These are phyloP conservation scores for Hemicordylus capensis DNA, from an alignment of 2,113 vertebrate genomes.

Conservation along the genomic window DNA sequence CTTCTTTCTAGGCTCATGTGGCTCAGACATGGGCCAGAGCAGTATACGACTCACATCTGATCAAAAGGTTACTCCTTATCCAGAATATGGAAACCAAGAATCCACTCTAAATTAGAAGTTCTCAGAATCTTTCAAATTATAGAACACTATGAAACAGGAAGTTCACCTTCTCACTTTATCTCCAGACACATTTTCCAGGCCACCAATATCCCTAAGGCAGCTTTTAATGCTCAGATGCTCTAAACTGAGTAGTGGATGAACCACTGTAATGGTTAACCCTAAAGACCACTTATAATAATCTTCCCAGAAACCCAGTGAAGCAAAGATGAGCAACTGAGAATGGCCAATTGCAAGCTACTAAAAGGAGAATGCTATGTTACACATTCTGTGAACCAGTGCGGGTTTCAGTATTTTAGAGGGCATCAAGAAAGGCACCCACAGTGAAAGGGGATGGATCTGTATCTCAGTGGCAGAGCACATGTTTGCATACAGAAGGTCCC, in stretches of 20 bases:
- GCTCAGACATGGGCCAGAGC: not conserved
- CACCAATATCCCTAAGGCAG: not conserved
- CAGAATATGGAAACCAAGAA: not conserved
- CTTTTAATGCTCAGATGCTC: not conserved
- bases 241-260: not conserved
- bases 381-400: not conserved
- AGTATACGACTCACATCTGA: not conserved
- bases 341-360: rapidly evolving
- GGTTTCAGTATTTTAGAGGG: not conserved
- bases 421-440: not conserved
- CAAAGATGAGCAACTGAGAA: rapidly evolving
- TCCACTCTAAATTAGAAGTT: not conserved
- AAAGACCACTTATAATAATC: not conserved
- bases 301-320: not conserved
- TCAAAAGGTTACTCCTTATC: not conserved
- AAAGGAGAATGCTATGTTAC: not conserved
- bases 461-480: no score
- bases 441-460: no score
- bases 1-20: not conserved
- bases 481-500: no score
- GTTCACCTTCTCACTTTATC: not conserved
- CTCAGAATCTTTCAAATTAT: not conserved
- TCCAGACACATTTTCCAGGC: not conserved
- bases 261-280: not conserved
- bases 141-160: not conserved